These are phyloP conservation scores for Umimayanthus chanpuru DNA, from an alignment of 92 coral and sea anemone genomes.

Conservation along the genomic window DNA sequence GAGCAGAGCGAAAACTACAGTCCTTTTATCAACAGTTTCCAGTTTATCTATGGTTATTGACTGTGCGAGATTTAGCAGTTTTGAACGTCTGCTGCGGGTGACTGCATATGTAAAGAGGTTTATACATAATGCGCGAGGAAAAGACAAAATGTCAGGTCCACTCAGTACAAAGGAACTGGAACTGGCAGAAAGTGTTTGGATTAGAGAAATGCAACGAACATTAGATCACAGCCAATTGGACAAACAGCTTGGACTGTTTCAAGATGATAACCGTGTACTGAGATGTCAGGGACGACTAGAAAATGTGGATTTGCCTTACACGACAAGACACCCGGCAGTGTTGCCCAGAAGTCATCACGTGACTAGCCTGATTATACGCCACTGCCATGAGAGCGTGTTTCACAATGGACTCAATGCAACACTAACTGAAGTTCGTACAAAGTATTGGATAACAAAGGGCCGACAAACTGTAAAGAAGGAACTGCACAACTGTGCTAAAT, in stretches of 20 bases:
- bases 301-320: slow-evolving; percentile 6
- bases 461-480: slow-evolving; percentile 23
- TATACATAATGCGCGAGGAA: background rate
- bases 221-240: background rate
- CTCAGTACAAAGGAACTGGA: slow-evolving; percentile 34
- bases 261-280: slow-evolving; percentile 24
- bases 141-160: slow-evolving; percentile 9
- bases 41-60: background rate
- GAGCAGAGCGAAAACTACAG: background rate
- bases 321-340: background rate
- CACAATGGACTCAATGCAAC: slow-evolving; percentile 25
- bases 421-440: slow-evolving; percentile 15
- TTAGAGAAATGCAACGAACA: slow-evolving; percentile 2
- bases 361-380: slow-evolving; percentile 13
- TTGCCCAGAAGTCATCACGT: slow-evolving; percentile 27
- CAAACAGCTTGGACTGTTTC: slow-evolving; percentile 18
- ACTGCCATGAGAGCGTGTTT: slow-evolving; percentile 18
- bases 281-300: background rate
- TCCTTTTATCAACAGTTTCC: slow-evolving; percentile 5
- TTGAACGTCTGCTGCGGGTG: slow-evolving; percentile 2
- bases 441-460: slow-evolving; percentile 32
- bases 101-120: slow-evolving; percentile 13
- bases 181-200: slow-evolving; percentile 17
- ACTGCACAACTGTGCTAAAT: background rate
- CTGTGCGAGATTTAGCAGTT: slow-evolving; percentile 15